A percentile compares a stretch with the other conserved stretches of the same genome.
These are phyloP conservation scores for Zophobas atratus DNA, from an alignment of 1,140 invertebrate species.

Conservation along the genomic window DNA sequence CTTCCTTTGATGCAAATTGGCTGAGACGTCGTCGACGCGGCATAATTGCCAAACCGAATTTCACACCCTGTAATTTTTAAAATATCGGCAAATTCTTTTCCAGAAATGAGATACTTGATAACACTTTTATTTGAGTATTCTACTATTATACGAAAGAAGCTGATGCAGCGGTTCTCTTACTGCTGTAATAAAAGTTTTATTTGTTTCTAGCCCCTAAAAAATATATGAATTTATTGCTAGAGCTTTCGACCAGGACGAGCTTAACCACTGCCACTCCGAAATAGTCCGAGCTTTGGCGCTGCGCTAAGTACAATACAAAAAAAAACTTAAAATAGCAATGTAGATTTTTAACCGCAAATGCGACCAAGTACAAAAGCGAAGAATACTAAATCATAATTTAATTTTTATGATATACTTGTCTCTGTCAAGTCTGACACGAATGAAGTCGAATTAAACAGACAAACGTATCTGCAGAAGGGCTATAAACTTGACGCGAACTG, in stretches of 20 bases:
- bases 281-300: neutral
- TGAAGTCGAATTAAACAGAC: slow-evolving; percentile 33
- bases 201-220: slow-evolving; percentile 31
- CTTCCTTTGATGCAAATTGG: slow-evolving; percentile 43
- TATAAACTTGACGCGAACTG: slow-evolving; percentile 26
- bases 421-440: slow-evolving; percentile 20
- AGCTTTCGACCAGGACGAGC: neutral
- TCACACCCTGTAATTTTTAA: slow-evolving; percentile 40
- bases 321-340: neutral
- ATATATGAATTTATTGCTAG: slow-evolving; percentile 35
- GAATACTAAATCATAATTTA: slow-evolving; percentile 17
- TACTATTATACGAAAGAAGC: slow-evolving; percentile 24
- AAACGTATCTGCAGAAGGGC: slow-evolving; percentile 30
- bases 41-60: slow-evolving; percentile 38
- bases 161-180: slow-evolving; percentile 31
- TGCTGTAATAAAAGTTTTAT: slow-evolving; percentile 23
- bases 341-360: neutral
- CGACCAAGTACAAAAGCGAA: neutral
- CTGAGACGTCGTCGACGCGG: slow-evolving; percentile 33
- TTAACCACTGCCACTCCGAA: neutral
- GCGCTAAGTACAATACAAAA: neutral
- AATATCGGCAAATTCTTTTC: slow-evolving; percentile 32
- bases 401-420: slow-evolving; percentile 34
- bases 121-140: slow-evolving; percentile 25
- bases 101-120: slow-evolving; percentile 30